Evolutionary conservation across 2,113 vertebrate species (phyloP).

Genomic region (Nothocercus julius): DNA sequence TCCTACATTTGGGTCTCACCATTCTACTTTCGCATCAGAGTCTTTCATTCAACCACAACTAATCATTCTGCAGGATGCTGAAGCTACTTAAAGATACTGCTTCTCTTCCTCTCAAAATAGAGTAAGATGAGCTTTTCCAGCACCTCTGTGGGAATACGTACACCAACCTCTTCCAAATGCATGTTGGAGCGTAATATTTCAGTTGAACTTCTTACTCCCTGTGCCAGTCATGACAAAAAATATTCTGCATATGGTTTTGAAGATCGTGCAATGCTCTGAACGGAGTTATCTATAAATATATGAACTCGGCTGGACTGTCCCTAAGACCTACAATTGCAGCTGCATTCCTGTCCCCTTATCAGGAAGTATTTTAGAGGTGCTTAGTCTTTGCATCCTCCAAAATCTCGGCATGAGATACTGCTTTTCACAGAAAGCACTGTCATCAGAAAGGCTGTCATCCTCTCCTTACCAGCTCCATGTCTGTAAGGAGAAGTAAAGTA

Average conservation of each 20-base stretch:
- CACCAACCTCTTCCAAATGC: background rate
- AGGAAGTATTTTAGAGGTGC: background rate
- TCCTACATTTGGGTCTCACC: background rate
- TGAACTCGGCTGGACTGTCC: background rate
- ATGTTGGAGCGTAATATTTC: background rate
- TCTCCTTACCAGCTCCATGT: background rate
- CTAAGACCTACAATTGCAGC: background rate
- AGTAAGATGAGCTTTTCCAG: background rate
- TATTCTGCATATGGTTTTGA: background rate
- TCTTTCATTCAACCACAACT: background rate
- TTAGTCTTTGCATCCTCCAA: background rate
- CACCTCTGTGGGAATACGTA: background rate
- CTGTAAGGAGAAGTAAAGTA: background rate
- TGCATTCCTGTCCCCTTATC: background rate
- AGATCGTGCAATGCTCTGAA: background rate
- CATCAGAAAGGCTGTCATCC: background rate
- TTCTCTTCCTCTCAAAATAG: background rate
- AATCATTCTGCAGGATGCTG: background rate
- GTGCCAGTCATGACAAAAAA: background rate
- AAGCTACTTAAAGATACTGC: conserved; percentile 24
- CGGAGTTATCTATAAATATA: background rate
- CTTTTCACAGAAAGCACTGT: background rate
- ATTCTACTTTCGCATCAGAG: background rate
- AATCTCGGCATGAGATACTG: background rate
- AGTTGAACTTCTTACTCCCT: background rate